Evolutionary conservation across 2,888 invertebrate genomes (phyloP).

Genomic region (Drosophila paramelanica): DNA sequence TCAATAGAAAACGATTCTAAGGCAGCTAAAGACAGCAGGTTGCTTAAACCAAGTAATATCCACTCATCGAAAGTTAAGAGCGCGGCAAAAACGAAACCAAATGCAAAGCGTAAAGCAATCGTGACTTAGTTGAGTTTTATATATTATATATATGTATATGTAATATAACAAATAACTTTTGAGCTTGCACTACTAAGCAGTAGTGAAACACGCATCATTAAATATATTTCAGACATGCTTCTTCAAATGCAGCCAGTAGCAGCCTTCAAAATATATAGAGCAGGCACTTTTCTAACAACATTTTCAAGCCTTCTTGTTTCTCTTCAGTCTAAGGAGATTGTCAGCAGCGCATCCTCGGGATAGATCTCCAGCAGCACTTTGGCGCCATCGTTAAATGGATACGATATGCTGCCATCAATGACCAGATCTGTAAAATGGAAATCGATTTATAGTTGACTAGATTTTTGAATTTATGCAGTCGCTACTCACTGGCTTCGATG

Average conservation of each 20-base stretch:
- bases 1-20: neutral
- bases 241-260: slow-evolving; percentile 39
- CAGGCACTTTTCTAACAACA: slow-evolving; percentile 46
- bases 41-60: slow-evolving; percentile 8
- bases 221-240: slow-evolving; percentile 58
- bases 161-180: slow-evolving; percentile 63
- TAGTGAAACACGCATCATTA: slow-evolving; percentile 53
- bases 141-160: slow-evolving; percentile 15
- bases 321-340: slow-evolving; percentile 86
- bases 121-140: slow-evolving; percentile 8
- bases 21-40: neutral
- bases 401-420: slow-evolving; percentile 97
- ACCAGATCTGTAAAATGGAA: slow-evolving; percentile 89
- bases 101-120: slow-evolving; percentile 30
- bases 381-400: slow-evolving; percentile 97
- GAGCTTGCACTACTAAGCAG: slow-evolving; percentile 71
- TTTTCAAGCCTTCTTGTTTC: slow-evolving; percentile 7
- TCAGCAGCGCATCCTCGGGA: slow-evolving; percentile 94
- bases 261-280: slow-evolving; percentile 29
- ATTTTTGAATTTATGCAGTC: neutral
- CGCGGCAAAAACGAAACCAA: slow-evolving; percentile 26
- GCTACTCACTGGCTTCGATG: slow-evolving; percentile 89
- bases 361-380: slow-evolving; percentile 92
- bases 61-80: slow-evolving; percentile 3
- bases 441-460: no score